Evolutionary conservation across 1,140 invertebrate species (phyloP).

Genomic region (Euwallacea fornicatus): DNA sequence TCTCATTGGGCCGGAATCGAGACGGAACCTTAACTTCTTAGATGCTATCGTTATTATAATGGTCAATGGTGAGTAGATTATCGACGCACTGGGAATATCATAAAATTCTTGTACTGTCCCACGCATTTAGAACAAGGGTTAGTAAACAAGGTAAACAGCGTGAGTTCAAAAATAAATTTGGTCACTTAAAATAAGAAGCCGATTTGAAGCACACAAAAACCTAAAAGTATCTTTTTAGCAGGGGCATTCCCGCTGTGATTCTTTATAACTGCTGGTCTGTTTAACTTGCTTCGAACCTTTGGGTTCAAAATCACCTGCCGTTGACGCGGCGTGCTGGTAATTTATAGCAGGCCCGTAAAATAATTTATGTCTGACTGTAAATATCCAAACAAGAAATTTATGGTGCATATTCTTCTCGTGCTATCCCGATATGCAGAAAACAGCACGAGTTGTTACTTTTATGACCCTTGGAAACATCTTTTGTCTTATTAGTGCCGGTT

Average conservation of each 20-base stretch:
- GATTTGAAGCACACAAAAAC: slow-evolving; percentile 28
- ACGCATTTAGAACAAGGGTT: not conserved
- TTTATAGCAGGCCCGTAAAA: slow-evolving; percentile 35
- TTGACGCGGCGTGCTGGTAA: slow-evolving; percentile 32
- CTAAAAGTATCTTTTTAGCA: slow-evolving; percentile 36
- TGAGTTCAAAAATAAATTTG: slow-evolving; percentile 31
- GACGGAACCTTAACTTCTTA: too few relatives aligned
- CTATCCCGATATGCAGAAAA: slow-evolving; percentile 36
- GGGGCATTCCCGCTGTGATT: slow-evolving; percentile 30
- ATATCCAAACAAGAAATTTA: slow-evolving; percentile 39
- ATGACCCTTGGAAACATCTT: slow-evolving; percentile 32
- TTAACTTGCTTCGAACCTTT: slow-evolving; percentile 34
- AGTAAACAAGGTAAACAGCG: slow-evolving; percentile 31
- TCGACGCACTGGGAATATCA: too few relatives aligned
- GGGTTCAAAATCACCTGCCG: slow-evolving; percentile 36
- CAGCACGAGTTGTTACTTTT: slow-evolving; percentile 37
- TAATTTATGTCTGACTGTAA: slow-evolving; percentile 39
- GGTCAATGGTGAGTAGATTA: too few relatives aligned
- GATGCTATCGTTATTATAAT: too few relatives aligned
- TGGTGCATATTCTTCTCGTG: slow-evolving; percentile 35
- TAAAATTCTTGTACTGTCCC: too few relatives aligned
- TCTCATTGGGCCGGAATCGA: too few relatives aligned
- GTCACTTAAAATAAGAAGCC: slow-evolving; percentile 32
- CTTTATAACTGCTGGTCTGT: slow-evolving; percentile 35
- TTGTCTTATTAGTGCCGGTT: slow-evolving; percentile 37